Base-by-base conservation (phyloP, 2,888 invertebrate species). In the Acronicta alni region DNA sequence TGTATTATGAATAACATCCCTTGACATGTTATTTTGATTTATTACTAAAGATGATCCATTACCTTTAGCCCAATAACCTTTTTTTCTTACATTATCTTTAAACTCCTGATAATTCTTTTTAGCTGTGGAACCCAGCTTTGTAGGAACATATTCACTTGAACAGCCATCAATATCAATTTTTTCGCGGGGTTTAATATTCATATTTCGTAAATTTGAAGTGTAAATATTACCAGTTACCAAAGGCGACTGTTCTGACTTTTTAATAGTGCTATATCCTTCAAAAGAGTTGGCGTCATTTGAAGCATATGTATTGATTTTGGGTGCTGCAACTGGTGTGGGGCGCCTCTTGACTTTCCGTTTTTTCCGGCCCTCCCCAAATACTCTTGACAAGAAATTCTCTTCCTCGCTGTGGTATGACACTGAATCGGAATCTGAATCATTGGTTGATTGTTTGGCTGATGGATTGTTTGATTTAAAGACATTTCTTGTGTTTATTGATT, bases 121-220 rank as follows among this genome's bases (percentile, higher is more conserved):
- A n/a, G 90, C 88, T 57, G 87, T 86, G 17, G 89, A 87, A 48
- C 91, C 92, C 59, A 93, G 77, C 68, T 85, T 92, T 16, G 93
- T 93, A 14, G 94, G 94, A 15, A 94, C 89, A 87, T 94, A 94
- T 79, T 94, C 94, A 81, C 85, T 88, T 20, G 89, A 89, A 77
- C 84, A 88, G 26, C 84, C 87, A 79, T 93, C 93, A 57, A 81
- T 81, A 35, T 91, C 92, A 2, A 79, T 65, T 61, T 67, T 83
- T 23, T 77, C 82, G 35, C 81, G 83, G 52, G 67, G 63, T 72
- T 83, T 90, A 1, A 80, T 84, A 70, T 77, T 84, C 92, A 93
- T 92, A 57, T 91, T 90, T 43, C 85, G 87, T 49, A 90, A 83
- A 77, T 90, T 92, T 14, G 83, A 68, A 38, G 89, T 90, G 51